Conservation (phyloP, 2,113 vertebrate species). For the Taxidea taxus region DNA sequence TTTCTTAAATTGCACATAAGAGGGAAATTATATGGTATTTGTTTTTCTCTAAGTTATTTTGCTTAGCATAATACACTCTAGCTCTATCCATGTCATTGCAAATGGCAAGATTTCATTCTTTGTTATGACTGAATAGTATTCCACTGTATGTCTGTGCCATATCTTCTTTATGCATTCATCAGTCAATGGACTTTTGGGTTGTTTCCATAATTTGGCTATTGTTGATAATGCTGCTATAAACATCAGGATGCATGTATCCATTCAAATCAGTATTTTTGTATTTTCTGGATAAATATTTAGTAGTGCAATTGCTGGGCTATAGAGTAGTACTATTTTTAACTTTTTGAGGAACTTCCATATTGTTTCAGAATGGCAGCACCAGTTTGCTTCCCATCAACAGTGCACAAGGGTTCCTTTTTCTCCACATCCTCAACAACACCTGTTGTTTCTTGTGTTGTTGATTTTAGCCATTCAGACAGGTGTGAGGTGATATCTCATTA, state of each 20-base stretch:
- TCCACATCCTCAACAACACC: not conserved
- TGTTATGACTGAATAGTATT: not conserved
- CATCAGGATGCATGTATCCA: not conserved
- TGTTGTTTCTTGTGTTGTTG: not conserved
- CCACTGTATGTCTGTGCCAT: not conserved
- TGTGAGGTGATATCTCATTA: not conserved
- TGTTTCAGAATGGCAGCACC: not conserved
- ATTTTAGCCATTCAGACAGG: not conserved
- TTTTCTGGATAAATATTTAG: not conserved
- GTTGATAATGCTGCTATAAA: not conserved
- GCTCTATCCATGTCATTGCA: too few species aligned
- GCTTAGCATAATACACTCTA: not conserved
- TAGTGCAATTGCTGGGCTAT: not conserved
- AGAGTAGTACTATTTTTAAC: not conserved
- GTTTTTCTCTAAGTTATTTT: not conserved
- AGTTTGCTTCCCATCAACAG: not conserved
- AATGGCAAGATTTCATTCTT: not conserved
- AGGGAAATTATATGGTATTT: not conserved
- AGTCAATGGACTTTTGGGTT: not conserved
- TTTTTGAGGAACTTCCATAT: not conserved
- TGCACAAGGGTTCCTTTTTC: not conserved
- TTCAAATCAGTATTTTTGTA: not conserved
- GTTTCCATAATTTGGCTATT: not conserved
- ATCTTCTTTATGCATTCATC: not conserved
- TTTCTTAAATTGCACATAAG: not conserved